phyloP scores from a whole-genome alignment of 2,113 vertebrate species.

The Isichthys henryi region DNA sequence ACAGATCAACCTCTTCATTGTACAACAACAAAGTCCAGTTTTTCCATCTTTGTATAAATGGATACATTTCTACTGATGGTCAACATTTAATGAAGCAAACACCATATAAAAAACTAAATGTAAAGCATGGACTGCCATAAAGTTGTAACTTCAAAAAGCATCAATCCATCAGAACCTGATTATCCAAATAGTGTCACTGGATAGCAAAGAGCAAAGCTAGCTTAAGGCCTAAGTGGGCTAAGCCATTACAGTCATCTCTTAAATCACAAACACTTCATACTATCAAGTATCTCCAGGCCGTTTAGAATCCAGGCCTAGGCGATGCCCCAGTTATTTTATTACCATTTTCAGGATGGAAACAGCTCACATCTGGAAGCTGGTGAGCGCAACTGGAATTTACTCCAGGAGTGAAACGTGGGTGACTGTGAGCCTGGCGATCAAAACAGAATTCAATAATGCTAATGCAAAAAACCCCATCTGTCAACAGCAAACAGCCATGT shows the following conservation, averaged over 20 bases:
- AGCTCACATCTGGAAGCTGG: not conserved
- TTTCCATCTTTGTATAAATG: not conserved
- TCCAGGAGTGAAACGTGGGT: not conserved
- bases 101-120: not conserved
- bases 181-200: not conserved
- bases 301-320: not conserved
- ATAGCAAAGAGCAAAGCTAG: not conserved
- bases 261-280: not conserved
- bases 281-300: not conserved
- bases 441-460: not conserved
- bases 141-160: not conserved
- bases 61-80: not conserved
- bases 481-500: not conserved
- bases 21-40: not conserved
- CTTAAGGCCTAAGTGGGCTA: not conserved
- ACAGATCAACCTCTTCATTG: not conserved
- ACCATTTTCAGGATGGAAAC: not conserved
- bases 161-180: not conserved
- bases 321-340: not conserved
- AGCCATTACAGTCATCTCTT: not conserved
- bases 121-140: not conserved
- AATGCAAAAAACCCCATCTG: not conserved
- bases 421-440: not conserved
- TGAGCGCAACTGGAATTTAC: not conserved
- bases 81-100: not conserved